Base-by-base conservation (phyloP, 2,113 vertebrate species). In the Synchiropus splendidus region DNA sequence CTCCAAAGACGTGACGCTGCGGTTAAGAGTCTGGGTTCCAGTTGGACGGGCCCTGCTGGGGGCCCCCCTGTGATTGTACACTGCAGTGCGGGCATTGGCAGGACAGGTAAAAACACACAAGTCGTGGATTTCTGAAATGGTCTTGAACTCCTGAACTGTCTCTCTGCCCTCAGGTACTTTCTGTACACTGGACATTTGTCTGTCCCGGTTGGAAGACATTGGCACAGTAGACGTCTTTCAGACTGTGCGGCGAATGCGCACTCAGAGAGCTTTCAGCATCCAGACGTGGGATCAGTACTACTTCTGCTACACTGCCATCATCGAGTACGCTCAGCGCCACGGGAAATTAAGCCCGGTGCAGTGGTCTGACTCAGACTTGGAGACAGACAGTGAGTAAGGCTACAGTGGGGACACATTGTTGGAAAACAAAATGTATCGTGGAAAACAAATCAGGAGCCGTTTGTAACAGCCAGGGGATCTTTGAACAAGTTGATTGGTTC, bases 271-370 rank as follows among this genome's bases (percentile, higher is more conserved):
- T 60, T 88, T 85, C 70, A 88, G 85, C 72, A 88, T 88, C 62
- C 86, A 88, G 79, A 88, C 86, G 30, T 88, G 86, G 86, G 86
- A 88, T 58, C 86, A 88, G 80, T 88, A 86, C 61, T 85, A 86
- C 54, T 88, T 86, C 63, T 88, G 86, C 67, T 88, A 84, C 72
- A 85, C 76, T 2, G 81, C 86, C 15, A 72, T 88, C 31, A 80
- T 86, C 1, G 86, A 88, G 72, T 85, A 86, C 36, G 78, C 81
- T 37, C 85, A 87, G 64, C 81, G 81, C 18, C 78, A 70, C 13
- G 77, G 81, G n/a, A 81, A 79, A 41, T 66, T 89, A 47, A 74
- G 71, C 40, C 84, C 86, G 6, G 78, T 87, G 37, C 81, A 89
- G 73, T 89, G 86, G 87, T 88, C 86, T 27, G 87, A 89, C 77